Evolutionary conservation across 2,888 invertebrate genomes (phyloP).

Genomic region (Andrena bucephala): DNA sequence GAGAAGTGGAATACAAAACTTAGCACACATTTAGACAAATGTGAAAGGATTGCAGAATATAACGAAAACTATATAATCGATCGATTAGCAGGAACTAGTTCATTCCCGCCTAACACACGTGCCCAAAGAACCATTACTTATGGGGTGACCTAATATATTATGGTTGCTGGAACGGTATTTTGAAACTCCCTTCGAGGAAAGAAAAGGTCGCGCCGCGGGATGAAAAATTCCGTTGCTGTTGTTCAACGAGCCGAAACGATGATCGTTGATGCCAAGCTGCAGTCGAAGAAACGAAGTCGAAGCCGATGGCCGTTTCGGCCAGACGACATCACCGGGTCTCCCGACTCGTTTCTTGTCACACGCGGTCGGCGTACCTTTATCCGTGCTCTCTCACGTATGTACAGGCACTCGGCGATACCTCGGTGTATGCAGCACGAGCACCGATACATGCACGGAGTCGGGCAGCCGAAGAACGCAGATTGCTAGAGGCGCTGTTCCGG

Average conservation of each 20-base stretch:
- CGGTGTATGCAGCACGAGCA: slow-evolving; percentile 7
- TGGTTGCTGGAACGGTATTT: too few species aligned
- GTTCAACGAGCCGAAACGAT: not conserved
- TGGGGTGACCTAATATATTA: too few species aligned
- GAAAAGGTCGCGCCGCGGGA: too few species aligned
- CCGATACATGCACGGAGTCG: slow-evolving; percentile 21
- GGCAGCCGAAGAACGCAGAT: slow-evolving; percentile 80
- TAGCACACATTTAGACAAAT: too few species aligned
- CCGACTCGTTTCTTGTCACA: slow-evolving; percentile 61
- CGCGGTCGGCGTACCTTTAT: slow-evolving; percentile 49
- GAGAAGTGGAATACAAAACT: too few species aligned
- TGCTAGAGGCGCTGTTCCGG: slow-evolving; percentile 84
- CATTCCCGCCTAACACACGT: too few species aligned
- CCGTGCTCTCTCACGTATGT: not conserved
- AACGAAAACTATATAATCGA: too few species aligned
- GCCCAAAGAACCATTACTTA: too few species aligned
- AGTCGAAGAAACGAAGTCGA: slow-evolving; percentile 27
- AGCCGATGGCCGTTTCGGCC: slow-evolving; percentile 37
- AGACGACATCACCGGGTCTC: slow-evolving; percentile 35
- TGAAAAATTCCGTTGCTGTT: not conserved
- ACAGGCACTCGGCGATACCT: not conserved
- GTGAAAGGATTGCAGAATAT: too few species aligned
- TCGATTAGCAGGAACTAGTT: too few species aligned
- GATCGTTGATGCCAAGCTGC: not conserved
- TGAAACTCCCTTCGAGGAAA: too few species aligned